phyloP scores from a whole-genome alignment of 2,888 invertebrate genomes.

The Lampropteryx suffumata region DNA sequence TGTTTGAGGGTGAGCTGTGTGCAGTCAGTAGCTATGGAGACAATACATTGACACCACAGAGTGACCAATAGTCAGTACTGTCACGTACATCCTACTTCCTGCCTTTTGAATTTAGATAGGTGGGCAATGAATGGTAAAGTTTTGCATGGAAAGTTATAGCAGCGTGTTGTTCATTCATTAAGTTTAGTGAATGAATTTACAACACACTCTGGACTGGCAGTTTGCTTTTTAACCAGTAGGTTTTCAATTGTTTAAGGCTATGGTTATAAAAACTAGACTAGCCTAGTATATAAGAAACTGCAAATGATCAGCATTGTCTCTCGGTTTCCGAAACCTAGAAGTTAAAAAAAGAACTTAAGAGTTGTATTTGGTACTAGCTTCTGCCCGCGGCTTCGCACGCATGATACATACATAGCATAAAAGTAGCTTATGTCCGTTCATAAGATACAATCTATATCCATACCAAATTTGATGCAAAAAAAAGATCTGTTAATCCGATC shows the following conservation, averaged over 20 bases:
- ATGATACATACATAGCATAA: too few relatives aligned
- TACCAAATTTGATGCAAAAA: too few relatives aligned
- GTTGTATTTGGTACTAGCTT: too few relatives aligned
- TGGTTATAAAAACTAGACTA: too few relatives aligned
- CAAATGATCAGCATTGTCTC: too few relatives aligned
- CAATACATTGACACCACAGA: conserved; percentile 38
- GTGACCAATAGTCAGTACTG: conserved; percentile 26
- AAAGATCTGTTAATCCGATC: too few relatives aligned
- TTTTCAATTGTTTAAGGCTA: not conserved
- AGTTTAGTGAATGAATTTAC: conserved; percentile 11
- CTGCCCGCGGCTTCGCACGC: too few relatives aligned
- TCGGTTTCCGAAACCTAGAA: too few relatives aligned
- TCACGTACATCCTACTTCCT: conserved; percentile 75
- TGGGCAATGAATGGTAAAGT: conserved; percentile 48
- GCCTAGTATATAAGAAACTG: too few relatives aligned
- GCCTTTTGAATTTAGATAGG: conserved; percentile 56
- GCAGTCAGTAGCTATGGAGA: conserved; percentile 55
- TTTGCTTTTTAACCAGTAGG: not conserved
- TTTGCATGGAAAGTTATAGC: conserved; percentile 42
- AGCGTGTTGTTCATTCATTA: conserved; percentile 16
- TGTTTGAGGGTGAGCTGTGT: conserved; percentile 20
- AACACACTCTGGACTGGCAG: not conserved
- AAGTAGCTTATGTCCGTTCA: too few relatives aligned
- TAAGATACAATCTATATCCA: too few relatives aligned
- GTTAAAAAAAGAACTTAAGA: too few relatives aligned